Base-by-base conservation (phyloP, 2,113 vertebrate genomes). In the Callocephalon fimbriatum region DNA sequence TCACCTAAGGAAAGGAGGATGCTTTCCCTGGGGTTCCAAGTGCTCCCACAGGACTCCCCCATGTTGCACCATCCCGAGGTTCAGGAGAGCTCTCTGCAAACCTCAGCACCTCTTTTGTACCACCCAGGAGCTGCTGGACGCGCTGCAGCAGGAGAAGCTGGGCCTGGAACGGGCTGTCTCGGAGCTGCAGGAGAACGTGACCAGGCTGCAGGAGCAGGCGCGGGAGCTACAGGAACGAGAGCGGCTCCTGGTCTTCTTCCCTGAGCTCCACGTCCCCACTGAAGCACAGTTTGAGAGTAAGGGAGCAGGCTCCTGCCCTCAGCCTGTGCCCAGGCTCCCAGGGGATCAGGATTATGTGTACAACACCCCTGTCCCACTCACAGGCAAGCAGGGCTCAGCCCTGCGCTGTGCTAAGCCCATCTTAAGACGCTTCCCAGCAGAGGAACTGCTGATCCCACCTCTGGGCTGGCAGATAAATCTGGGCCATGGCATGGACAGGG, bases 181-280 rank as follows among this genome's bases (percentile, higher is more conserved):
- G 1, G 95, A 98, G 72, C 96, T 99, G 73, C 96, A 88, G 67
- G 93, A 72, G 1, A 98, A 88, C 0, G n/a, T 98, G 70, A 72
- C 96, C 4, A 93, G 91, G 79, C 97, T 99, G 91, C 97, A 97
- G 32, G 94, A 95, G 73, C 88, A 97, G 54, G 65, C 98, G 2
- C 85, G 32, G 58, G 95, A 98, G 90, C 96, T 98, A 65, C 93
- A 47, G 70, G 98, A 99, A 91, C 98, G 97, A 68, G 98, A 99
- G 87, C 98, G 94, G 84, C 97, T 99, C 78, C 90, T 99, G 93
- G 99, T 99, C 95, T 97, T 98, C 73, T 99, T 99, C 90, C 99
- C 99, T 0, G 99, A 99, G 67, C 98, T 99, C 68, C 98, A 98
- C 37, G 32, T 86, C 32, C 96, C 98, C 6, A 2, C 59, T 1